Evolutionary conservation across 2,888 invertebrate species (phyloP).

Genomic region (Ceratothoa steindachneri): DNA sequence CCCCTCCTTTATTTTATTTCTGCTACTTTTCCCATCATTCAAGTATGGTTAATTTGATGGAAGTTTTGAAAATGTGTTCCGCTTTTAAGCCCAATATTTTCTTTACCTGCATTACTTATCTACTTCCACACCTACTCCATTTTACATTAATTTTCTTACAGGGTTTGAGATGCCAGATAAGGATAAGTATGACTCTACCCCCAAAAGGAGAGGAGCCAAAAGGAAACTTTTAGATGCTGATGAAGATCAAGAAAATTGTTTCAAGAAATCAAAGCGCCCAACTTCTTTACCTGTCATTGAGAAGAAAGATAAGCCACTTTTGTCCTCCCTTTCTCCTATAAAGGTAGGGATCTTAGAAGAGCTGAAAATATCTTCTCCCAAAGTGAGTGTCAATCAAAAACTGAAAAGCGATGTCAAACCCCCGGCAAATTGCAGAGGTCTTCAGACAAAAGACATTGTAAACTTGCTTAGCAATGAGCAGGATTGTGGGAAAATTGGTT

Average conservation of each 20-base stretch:
- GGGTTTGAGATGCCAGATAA: too few relatives aligned
- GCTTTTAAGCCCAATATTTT: too few relatives aligned
- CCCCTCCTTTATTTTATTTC: too few relatives aligned
- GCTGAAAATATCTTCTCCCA: not conserved
- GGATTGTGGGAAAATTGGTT: too few relatives aligned
- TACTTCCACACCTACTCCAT: too few relatives aligned
- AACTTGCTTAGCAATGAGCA: not conserved
- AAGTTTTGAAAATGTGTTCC: too few relatives aligned
- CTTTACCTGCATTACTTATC: too few relatives aligned
- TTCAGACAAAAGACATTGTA: not conserved
- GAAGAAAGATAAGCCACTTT: not conserved
- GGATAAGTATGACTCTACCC: too few relatives aligned
- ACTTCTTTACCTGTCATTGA: not conserved
- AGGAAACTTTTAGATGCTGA: conserved; percentile 2
- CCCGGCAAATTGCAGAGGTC: not conserved
- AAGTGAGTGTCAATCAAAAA: not conserved
- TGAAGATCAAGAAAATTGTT: not conserved
- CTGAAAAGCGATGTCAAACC: not conserved
- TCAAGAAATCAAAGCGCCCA: not conserved
- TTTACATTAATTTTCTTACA: too few relatives aligned
- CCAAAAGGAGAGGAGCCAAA: conserved; percentile 2
- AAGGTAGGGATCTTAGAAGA: not conserved
- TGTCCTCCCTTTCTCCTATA: not conserved
- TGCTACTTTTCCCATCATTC: too few relatives aligned
- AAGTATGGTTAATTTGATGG: too few relatives aligned